phyloP scores from a whole-genome alignment of 64 coral and sea anemone species.

The Pachyseris speciosa region DNA sequence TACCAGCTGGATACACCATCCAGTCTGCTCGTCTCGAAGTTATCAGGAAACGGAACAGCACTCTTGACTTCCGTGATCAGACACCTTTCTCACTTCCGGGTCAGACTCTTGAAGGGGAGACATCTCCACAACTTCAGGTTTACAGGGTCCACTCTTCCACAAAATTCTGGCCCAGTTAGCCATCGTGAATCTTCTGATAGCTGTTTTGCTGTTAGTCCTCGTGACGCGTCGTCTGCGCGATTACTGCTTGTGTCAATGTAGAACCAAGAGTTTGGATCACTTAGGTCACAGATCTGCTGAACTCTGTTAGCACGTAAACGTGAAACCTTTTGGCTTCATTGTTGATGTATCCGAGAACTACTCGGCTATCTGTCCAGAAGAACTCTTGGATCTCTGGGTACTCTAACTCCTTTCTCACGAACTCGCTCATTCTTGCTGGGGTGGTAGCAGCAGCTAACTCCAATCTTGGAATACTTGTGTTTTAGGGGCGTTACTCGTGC shows the following conservation, averaged over 20 bases:
- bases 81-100: constrained; percentile 28
- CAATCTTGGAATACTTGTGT: constrained; percentile 30
- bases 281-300: constrained; percentile 33
- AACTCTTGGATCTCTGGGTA: constrained; percentile 10
- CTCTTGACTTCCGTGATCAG: constrained; percentile 1
- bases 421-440: constrained; percentile 15
- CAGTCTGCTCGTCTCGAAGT: constrained; percentile 14
- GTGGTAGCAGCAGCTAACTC: constrained; percentile 24
- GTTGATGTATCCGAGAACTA: constrained; percentile 39
- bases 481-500: constrained; percentile 26
- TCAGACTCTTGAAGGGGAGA: constrained; percentile 21
- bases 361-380: constrained; percentile 51
- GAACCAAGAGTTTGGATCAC: constrained; percentile 33
- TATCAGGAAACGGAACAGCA: constrained; percentile 1
- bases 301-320: constrained; percentile 45
- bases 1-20: constrained; percentile 27
- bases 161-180: constrained; percentile 29
- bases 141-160: constrained; percentile 19
- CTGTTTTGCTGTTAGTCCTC: constrained; percentile 33
- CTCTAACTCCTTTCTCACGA: constrained; percentile 5
- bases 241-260: constrained; percentile 14
- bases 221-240: constrained; percentile 27
- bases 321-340: constrained; percentile 58
- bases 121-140: not conserved
- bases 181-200: constrained; percentile 21